Base-by-base conservation (phyloP, 2,113 vertebrate species). In the Urocitellus parryii region DNA sequence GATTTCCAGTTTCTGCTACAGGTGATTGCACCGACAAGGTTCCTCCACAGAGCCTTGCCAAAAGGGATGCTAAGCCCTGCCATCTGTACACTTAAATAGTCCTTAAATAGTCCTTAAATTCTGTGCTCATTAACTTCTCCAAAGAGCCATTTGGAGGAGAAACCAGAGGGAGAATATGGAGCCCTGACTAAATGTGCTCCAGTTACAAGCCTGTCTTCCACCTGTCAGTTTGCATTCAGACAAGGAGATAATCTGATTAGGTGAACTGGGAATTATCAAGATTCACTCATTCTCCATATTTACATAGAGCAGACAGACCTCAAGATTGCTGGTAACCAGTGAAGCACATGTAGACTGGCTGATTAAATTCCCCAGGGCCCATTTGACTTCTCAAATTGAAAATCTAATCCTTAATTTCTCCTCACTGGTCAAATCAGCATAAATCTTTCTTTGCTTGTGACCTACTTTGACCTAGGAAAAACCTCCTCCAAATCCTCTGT, bases 161-260 rank as follows among this genome's bases (percentile, higher is more conserved):
- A 94, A 13, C 20, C 20, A 51, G 0, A 0, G 53, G 22, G 32
- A 86, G 77, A 84, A 77, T 13, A 24, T 4, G 3, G 67, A 93
- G 77, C 22, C 16, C 45, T 0, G 76, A 61, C 7, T 45, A 58
- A 95, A 93, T 73, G 27, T 1, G 18, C 39, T 63, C 8, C 18
- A 22, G 16, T 72, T 95, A 58, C 78, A 91, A 9, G 65, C 94
- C 63, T 83, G 73, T 73, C 73, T 97, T 96, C 48, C 56, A 77
- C 76, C 81, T 97, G 94, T 95, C 91, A 74, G 56, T 96, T 87
- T 81, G 96, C 39, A 70, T 96, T 97, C 77, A 95, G 87, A 11
- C 87, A 95, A 96, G 96, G 48, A 96, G 96, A 96, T 97, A 93
- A 97, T 94, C 83, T 94, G 87, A 96, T 95, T 94, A 97, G 94